These are phyloP conservation scores for Ypsolopha scabrella DNA, from an alignment of 2,888 invertebrate genomes.

Conservation along the genomic window DNA sequence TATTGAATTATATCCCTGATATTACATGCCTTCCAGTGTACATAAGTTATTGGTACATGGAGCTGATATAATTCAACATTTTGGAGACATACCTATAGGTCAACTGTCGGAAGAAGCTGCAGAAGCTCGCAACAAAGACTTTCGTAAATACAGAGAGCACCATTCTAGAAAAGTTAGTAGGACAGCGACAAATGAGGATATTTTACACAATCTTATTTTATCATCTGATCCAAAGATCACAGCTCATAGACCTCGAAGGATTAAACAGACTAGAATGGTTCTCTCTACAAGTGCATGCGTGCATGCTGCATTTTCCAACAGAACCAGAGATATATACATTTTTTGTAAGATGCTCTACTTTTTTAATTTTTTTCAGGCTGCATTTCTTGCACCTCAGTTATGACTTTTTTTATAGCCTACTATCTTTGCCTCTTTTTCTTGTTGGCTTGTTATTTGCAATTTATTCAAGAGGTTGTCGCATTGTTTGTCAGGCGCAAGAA, in stretches of 20 bases:
- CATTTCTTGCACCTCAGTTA: too few relatives aligned
- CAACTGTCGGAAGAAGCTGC: slow-evolving; percentile 10
- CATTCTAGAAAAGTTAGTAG: neutral
- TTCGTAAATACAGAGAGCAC: slow-evolving; percentile 5
- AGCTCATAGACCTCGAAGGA: neutral
- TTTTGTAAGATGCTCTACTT: too few relatives aligned
- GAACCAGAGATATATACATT: neutral
- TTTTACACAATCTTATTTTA: neutral
- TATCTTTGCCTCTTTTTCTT: too few relatives aligned
- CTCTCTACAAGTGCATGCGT: neutral
- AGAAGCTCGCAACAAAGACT: slow-evolving; percentile 12
- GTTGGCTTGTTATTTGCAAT: too few relatives aligned
- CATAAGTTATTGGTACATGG: slow-evolving; percentile 10
- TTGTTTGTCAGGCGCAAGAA: too few relatives aligned
- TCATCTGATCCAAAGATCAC: neutral
- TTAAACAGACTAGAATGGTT: neutral
- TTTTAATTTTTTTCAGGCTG: too few relatives aligned
- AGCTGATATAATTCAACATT: slow-evolving; percentile 10
- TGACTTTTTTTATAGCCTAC: too few relatives aligned
- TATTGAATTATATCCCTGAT: slow-evolving; percentile 8
- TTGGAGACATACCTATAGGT: slow-evolving; percentile 7
- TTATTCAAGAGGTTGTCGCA: too few relatives aligned
- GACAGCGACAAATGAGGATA: neutral
- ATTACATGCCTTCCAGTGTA: slow-evolving; percentile 9
- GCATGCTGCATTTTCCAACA: neutral